Conservation (phyloP, 2,888 invertebrate genomes). For the Homarus gammarus region DNA sequence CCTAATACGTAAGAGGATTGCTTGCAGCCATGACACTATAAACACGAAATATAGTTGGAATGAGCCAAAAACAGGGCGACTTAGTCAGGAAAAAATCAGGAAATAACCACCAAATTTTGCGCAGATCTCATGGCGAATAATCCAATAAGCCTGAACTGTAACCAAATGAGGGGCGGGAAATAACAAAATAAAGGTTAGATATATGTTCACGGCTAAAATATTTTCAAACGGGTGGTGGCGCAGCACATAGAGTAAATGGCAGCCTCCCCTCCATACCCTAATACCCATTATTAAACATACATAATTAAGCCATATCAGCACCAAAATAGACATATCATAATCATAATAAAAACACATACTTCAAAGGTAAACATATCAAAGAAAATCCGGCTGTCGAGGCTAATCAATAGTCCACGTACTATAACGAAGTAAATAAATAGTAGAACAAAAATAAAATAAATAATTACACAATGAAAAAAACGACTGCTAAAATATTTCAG, state of each 20-base stretch:
- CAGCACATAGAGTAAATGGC: not conserved
- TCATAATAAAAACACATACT: too few relatives aligned
- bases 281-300: not conserved
- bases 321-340: too few relatives aligned
- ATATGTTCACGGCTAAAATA: constrained; percentile 6
- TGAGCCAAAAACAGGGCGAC: not conserved
- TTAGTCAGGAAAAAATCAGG: constrained; percentile 2
- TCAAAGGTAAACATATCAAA: too few relatives aligned
- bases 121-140: constrained; percentile 29
- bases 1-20: too few relatives aligned
- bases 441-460: not conserved
- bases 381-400: too few relatives aligned
- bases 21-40: not conserved
- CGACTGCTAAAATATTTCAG: not conserved
- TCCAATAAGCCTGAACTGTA: constrained; percentile 47
- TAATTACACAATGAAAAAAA: not conserved
- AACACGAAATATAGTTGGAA: not conserved
- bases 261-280: not conserved
- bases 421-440: not conserved
- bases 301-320: not conserved
- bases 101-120: constrained; percentile 30
- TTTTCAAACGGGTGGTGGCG: not conserved
- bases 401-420: not conserved
- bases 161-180: constrained; percentile 42
- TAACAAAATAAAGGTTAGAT: constrained; percentile 39